Conservation (phyloP, 2,888 invertebrate genomes). For the Andrena minutula region DNA sequence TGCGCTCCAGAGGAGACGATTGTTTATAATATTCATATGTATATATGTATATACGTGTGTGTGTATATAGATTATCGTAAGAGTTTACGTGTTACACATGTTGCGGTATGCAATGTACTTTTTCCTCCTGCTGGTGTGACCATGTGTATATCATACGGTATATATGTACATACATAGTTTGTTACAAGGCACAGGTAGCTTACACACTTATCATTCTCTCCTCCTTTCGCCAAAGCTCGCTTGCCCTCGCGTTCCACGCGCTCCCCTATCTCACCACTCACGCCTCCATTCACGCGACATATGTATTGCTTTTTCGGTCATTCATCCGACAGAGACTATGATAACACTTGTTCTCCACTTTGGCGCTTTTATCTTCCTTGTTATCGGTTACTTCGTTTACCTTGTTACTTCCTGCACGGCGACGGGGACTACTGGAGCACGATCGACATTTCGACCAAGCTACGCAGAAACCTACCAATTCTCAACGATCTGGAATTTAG, state of each 20-base stretch:
- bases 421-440: constrained; percentile 51
- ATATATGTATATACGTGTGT: constrained; percentile 6
- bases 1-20: constrained; percentile 70
- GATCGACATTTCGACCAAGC: background rate
- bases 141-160: constrained; percentile 66
- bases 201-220: constrained; percentile 81
- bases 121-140: constrained; percentile 47
- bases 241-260: constrained; percentile 46
- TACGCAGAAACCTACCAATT: too few species aligned
- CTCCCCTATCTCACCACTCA: constrained; percentile 41
- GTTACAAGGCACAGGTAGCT: constrained; percentile 85
- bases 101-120: constrained; percentile 55
- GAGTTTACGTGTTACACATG: constrained; percentile 68
- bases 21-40: constrained; percentile 44
- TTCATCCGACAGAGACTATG: constrained; percentile 78
- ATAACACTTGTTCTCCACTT: constrained; percentile 24
- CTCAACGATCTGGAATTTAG: too few species aligned
- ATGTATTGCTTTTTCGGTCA: constrained; percentile 80
- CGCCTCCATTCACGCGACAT: constrained; percentile 58
- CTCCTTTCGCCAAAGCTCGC: background rate
- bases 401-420: constrained; percentile 17
- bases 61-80: constrained; percentile 75
- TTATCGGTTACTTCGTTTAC: constrained; percentile 37
- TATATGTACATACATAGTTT: constrained; percentile 81
- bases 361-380: constrained; percentile 23